A percentile compares a stretch with the other conserved stretches of the same genome.
Evolutionary conservation across 2,888 invertebrate species (phyloP).

Genomic region (Archaeoteleia sp.): DNA sequence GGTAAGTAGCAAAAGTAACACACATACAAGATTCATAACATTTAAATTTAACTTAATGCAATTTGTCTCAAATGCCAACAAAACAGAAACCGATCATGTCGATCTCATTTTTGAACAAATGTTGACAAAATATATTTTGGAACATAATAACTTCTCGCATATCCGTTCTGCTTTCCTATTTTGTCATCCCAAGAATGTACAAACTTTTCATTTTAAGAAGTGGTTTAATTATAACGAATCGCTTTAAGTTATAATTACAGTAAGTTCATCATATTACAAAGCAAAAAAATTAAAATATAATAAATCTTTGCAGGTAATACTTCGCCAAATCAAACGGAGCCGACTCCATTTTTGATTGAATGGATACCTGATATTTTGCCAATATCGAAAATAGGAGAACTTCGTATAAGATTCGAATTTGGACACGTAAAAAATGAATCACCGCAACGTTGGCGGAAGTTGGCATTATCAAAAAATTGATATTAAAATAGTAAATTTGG

Average conservation of each 20-base stretch:
- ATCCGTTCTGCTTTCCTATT: slow-evolving; percentile 54
- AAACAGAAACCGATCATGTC: slow-evolving; percentile 6
- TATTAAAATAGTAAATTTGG: no score
- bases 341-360: slow-evolving; percentile 82
- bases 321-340: slow-evolving; percentile 77
- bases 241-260: no score
- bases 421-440: slow-evolving; percentile 80
- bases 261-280: no score
- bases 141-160: background rate
- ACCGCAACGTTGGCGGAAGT: slow-evolving; percentile 63
- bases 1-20: slow-evolving; percentile 76
- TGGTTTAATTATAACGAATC: no score
- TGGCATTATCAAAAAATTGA: slow-evolving; percentile 62
- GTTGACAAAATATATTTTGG: slow-evolving; percentile 4
- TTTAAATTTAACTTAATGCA: no score
- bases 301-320: slow-evolving; percentile 78
- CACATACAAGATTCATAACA: no score
- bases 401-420: slow-evolving; percentile 83
- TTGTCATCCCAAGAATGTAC: no score
- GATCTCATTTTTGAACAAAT: slow-evolving; percentile 47
- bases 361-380: slow-evolving; percentile 86
- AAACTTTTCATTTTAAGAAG: no score
- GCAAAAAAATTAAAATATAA: no score
- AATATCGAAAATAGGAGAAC: slow-evolving; percentile 82
- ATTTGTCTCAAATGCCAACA: no score